A percentile compares a stretch with the other conserved stretches of the same genome.
phyloP scores from a whole-genome alignment of 2,797 vertebrate species.

The Petrocephalus schoutedeni region DNA sequence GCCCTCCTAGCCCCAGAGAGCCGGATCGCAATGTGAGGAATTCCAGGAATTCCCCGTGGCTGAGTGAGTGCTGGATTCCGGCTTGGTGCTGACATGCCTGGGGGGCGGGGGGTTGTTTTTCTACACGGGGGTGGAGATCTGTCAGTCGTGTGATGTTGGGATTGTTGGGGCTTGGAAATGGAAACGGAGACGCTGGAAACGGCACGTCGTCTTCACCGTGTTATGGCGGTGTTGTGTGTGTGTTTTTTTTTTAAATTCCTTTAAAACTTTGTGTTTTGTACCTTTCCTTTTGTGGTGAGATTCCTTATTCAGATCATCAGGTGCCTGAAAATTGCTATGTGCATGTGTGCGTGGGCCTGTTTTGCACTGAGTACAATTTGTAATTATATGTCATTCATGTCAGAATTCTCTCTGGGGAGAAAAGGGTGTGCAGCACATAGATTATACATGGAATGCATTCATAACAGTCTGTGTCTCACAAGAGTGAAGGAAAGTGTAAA shows the following conservation, averaged over 20 bases:
- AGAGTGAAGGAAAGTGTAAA: neutral
- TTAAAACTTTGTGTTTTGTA: neutral
- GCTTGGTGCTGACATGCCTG: slow-evolving; percentile 35
- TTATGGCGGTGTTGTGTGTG: neutral
- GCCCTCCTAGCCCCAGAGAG: slow-evolving; percentile 35
- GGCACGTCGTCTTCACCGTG: neutral
- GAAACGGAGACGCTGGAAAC: slow-evolving; percentile 31
- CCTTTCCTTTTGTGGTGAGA: neutral
- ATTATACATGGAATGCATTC: neutral
- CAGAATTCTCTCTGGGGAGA: neutral
- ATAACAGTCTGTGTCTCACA: neutral
- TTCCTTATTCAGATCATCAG: neutral
- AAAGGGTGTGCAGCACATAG: neutral
- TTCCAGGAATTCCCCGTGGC: slow-evolving; percentile 56
- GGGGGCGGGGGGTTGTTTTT: slow-evolving; percentile 39
- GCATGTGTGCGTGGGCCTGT: neutral
- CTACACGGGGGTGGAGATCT: slow-evolving; percentile 49
- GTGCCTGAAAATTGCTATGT: neutral
- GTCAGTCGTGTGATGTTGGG: slow-evolving; percentile 54
- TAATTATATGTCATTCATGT: neutral
- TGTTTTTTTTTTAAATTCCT: neutral
- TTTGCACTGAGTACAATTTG: neutral
- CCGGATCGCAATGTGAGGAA: slow-evolving; percentile 58
- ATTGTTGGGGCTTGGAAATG: slow-evolving; percentile 49
- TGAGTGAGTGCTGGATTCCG: slow-evolving; percentile 30